Evolutionary conservation across 2,797 vertebrate genomes (phyloP), one percentile per base, ranked within the genome.

Genomic region (Gorsachius magnificus): DNA sequence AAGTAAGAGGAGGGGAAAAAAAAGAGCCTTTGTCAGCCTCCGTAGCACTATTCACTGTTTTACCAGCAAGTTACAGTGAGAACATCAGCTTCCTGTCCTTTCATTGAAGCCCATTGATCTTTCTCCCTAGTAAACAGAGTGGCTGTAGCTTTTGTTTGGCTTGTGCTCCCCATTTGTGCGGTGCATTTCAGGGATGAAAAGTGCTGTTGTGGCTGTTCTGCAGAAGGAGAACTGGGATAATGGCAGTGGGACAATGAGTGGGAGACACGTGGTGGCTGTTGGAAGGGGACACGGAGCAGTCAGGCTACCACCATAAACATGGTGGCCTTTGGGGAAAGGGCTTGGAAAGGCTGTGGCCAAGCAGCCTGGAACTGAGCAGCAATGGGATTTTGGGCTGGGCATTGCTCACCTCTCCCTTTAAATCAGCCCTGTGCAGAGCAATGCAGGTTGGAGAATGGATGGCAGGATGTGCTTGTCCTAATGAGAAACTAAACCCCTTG

Each of bases 21-120:
- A 95, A 95, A 46, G 92, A 84, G 53, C 90, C 87, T 97, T 97
- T 97, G 95, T 98, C 91, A 89, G 87, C 90, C 74, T 96, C 3
- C 69, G 95, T 95, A 71, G 81, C 92, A 89, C 94, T 93, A 97
- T 96, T 97, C 95, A 93, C 87, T 81, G 77, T 72, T 79, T 94
- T 92, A 95, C 96, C 96, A 96, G 96, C 97, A 97, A 97, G 96
- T 83, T 92, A 95, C 96, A 97, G 88, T 68, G 87, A 95, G 97
- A 97, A 89, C 95, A 96, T 95, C 87, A 89, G 96, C 97, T 97
- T 97, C 96, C 98, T 98, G 97, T 93, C 95, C 96, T 98, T 98
- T 98, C 96, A 97, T 65, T 94, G 84, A 92, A 97, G 85, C 93
- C 89, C 96, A 97, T 97, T 97, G 97, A 97, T 97, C 95, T 96